These are phyloP conservation scores for Aporophyla lueneburgensis DNA, from an alignment of 2,888 invertebrate genomes.

Conservation along the genomic window DNA sequence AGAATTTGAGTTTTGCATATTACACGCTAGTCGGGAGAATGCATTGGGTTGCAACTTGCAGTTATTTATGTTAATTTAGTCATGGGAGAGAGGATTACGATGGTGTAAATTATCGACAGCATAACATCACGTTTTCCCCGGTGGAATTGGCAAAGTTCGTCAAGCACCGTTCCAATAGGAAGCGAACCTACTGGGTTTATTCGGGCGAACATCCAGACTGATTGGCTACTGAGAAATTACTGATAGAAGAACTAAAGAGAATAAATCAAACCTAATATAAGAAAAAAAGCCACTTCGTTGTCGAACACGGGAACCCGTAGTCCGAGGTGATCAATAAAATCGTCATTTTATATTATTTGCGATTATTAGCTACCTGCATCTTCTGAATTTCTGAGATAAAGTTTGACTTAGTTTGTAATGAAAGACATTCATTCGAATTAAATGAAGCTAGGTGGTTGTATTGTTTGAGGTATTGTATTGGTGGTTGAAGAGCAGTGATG, in stretches of 20 bases:
- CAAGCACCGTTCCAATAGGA: neutral
- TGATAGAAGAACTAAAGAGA: neutral
- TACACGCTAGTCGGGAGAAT: slow-evolving; percentile 10
- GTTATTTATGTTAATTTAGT: slow-evolving; percentile 33
- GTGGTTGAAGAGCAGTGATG: too few species aligned
- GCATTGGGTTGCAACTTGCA: slow-evolving; percentile 21
- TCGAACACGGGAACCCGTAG: neutral
- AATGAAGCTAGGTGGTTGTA: too few species aligned
- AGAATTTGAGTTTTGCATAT: slow-evolving; percentile 43
- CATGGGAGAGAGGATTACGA: neutral
- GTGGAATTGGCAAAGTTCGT: neutral
- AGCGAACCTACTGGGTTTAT: neutral
- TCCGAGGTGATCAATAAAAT: neutral
- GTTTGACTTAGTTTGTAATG: too few species aligned
- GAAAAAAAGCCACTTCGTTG: too few species aligned
- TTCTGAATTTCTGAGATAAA: neutral
- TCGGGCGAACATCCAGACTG: neutral
- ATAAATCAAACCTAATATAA: neutral
- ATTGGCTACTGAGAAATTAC: neutral
- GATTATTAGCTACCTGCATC: neutral
- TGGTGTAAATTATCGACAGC: neutral
- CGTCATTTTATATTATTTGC: neutral
- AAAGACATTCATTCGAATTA: too few species aligned
- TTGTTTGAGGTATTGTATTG: too few species aligned
- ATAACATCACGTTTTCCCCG: neutral